Evolutionary conservation across 2,113 vertebrate genomes (phyloP).

Genomic region (Phocoena sinus): DNA sequence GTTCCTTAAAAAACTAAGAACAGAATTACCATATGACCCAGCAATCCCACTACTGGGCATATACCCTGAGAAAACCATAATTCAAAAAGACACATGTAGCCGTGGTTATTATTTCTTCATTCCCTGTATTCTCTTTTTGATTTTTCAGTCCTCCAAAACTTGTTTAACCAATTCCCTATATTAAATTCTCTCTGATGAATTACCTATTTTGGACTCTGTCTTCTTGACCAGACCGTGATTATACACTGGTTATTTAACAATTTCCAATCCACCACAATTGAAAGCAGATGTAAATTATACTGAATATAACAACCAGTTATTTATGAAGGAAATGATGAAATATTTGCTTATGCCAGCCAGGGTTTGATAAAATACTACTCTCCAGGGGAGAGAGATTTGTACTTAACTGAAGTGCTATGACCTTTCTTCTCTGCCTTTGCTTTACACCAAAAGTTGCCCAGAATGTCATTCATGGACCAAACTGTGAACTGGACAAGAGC

Average conservation of each 20-base stretch:
- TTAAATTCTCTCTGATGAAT: constrained; percentile 18
- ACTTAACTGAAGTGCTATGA: neutral
- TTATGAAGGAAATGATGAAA: neutral
- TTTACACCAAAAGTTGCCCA: neutral
- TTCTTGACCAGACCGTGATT: neutral
- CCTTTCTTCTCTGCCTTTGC: neutral
- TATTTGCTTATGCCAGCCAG: neutral
- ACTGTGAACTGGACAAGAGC: neutral
- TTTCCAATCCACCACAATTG: neutral
- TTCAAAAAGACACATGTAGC: neutral
- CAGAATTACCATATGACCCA: too few species aligned
- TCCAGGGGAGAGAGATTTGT: neutral
- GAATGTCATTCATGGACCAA: neutral
- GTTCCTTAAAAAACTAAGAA: too few species aligned
- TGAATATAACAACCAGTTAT: neutral
- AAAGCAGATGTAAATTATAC: constrained; percentile 3
- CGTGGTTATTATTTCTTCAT: neutral
- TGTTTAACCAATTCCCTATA: neutral
- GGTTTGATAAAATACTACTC: neutral
- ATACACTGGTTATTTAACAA: neutral
- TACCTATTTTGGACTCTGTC: constrained; percentile 18
- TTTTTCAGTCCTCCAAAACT: neutral
- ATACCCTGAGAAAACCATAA: too few species aligned
- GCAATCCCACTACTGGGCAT: too few species aligned
- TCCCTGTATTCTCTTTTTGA: neutral